Base-by-base conservation (phyloP, 2,113 vertebrate species). In the Megaceryle maxima region DNA sequence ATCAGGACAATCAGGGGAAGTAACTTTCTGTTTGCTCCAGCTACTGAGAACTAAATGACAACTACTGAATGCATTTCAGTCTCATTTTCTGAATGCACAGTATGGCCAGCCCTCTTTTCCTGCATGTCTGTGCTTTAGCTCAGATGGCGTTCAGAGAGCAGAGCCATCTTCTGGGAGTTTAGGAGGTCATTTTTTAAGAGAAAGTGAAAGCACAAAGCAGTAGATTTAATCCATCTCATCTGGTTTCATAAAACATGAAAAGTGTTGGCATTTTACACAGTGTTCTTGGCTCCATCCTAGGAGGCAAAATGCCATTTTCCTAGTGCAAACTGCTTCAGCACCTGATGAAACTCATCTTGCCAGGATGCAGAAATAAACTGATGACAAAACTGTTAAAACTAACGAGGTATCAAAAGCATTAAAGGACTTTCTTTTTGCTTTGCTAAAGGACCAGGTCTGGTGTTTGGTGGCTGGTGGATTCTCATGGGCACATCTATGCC, bases 341-440 rank as follows among this genome's bases (percentile, higher is more conserved):
- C 88, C 77, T 88, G 87, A 90, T 88, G 95, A 93, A 96, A 97
- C 24, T 88, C 48, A 64, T 53, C n/a, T 87, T 87, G 64, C 68
- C 83, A 88, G 44, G 53, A 82, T 69, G 69, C 48, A 94, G 87
- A 89, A 94, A 91, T 87, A 94, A 92, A 66, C 37, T 57, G 86
- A 93, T 68, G 88, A 95, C 70, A 92, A 94, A 95, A 66, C 44
- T 55, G 57, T 82, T 85, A 87, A 92, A 96, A 94, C 28, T 96
- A 87, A 96, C 0, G 44, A 96, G 48, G 80, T 92, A 95, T 62
- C 62, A 92, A 89, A 96, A 92, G 24, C 41, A 83, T 51, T 87
- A 39, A 92, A 92, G 43, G 53, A 44, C 31, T 91, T 88, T 81
- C 20, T 81, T 79, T 91, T 75, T 88, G n/a, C 44, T 82, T 92